Percentiles rank a stretch among this genome's conserved stretches.
Evolutionary conservation across 2,797 vertebrate species (phyloP).

Genomic region (Fistularia commersonii): DNA sequence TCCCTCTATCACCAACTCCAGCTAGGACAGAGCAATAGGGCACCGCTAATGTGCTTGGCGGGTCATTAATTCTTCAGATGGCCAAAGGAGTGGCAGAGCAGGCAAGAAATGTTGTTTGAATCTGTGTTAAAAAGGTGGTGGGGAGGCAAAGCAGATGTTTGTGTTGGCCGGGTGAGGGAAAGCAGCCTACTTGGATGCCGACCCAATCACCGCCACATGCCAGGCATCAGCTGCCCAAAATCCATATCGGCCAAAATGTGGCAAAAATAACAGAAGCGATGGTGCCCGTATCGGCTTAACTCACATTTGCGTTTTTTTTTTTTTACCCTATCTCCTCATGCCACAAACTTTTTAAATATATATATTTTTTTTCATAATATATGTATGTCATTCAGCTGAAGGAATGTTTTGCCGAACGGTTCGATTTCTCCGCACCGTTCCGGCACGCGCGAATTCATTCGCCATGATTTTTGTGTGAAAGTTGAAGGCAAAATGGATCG

Average conservation of each 20-base stretch:
- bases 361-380: not conserved
- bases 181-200: slow-evolving; percentile 49
- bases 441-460: too few relatives aligned
- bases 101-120: slow-evolving; percentile 61
- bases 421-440: too few relatives aligned
- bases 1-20: slow-evolving; percentile 23
- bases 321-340: too few relatives aligned
- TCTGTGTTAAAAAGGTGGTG: slow-evolving; percentile 41
- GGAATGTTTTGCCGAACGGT: too few relatives aligned
- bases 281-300: slow-evolving; percentile 34
- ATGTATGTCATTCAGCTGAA: too few relatives aligned
- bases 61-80: slow-evolving; percentile 69
- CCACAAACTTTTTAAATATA: too few relatives aligned
- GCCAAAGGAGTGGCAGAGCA: slow-evolving; percentile 47
- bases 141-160: slow-evolving; percentile 75
- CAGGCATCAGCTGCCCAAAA: slow-evolving; percentile 74
- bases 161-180: slow-evolving; percentile 61
- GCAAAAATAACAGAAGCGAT: slow-evolving; percentile 36
- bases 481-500: slow-evolving; percentile 36
- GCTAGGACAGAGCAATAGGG: slow-evolving; percentile 53
- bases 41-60: slow-evolving; percentile 63
- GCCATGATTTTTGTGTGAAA: slow-evolving; percentile 14
- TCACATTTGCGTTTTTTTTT: slow-evolving; percentile 19
- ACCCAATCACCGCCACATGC: slow-evolving; percentile 62
- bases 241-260: slow-evolving; percentile 54